These are phyloP conservation scores for Andricus quercusramuli DNA, from an alignment of 2,888 invertebrate species.

Conservation along the genomic window DNA sequence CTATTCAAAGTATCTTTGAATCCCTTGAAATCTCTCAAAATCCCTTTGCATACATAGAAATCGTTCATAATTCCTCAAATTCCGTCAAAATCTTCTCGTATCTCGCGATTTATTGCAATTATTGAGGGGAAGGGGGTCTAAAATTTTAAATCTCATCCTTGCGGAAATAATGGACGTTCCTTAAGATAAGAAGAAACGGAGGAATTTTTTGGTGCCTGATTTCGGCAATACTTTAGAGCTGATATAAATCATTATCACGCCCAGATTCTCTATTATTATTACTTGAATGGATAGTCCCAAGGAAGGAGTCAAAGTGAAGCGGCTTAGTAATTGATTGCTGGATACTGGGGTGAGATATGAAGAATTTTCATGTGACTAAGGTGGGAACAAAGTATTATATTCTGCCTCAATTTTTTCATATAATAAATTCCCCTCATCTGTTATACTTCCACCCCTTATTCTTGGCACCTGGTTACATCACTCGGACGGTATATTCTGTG, in stretches of 20 bases:
- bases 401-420: constrained; percentile 1
- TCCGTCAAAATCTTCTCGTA: no score
- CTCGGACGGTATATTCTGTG: background rate
- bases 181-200: background rate
- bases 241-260: background rate
- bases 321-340: background rate
- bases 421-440: constrained; percentile 16
- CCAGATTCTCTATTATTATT: background rate
- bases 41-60: no score
- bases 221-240: background rate
- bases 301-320: background rate
- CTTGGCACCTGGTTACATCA: background rate
- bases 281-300: background rate
- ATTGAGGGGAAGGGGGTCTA: no score
- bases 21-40: no score
- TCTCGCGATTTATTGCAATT: no score
- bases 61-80: no score
- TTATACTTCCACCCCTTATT: constrained; percentile 25
- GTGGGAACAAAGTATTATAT: constrained; percentile 10
- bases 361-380: constrained; percentile 19
- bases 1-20: no score
- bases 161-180: no score
- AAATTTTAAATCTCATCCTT: no score
- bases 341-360: constrained; percentile 3
- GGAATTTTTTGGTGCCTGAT: background rate